These are phyloP conservation scores for Pseudomyrmex gracilis DNA, from an alignment of 1,140 invertebrate species.

Conservation along the genomic window DNA sequence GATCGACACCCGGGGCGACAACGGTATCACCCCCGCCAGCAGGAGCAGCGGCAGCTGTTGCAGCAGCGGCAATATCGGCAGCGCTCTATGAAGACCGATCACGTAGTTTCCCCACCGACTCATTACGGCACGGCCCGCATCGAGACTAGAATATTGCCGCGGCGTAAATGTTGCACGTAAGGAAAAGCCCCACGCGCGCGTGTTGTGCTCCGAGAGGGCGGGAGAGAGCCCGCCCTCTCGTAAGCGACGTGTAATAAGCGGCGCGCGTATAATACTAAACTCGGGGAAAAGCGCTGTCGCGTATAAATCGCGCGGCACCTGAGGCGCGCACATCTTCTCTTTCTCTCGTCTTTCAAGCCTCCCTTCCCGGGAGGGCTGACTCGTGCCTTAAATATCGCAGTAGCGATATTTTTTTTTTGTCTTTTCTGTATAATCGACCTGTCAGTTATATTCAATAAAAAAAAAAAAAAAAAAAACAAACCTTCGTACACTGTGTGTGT, in stretches of 20 bases:
- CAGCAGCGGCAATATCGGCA: constrained; percentile 51
- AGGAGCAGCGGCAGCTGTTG: constrained; percentile 64
- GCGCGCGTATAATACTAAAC: constrained; percentile 60
- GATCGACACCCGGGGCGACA: constrained; percentile 73
- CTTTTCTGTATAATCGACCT: no score
- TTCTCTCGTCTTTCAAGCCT: no score
- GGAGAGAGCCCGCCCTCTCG: neutral
- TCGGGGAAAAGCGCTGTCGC: constrained; percentile 46
- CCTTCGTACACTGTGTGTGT: no score
- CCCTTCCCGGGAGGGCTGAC: neutral
- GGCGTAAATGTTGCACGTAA: constrained; percentile 78
- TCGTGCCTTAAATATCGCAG: neutral
- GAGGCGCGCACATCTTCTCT: neutral
- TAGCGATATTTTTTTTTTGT: no score
- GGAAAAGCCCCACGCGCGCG: constrained; percentile 7
- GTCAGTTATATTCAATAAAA: no score
- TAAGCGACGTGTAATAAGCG: constrained; percentile 59
- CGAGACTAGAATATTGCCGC: constrained; percentile 77
- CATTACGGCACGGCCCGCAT: constrained; percentile 73
- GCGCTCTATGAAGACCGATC: constrained; percentile 73
- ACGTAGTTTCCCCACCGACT: constrained; percentile 63
- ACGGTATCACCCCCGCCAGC: constrained; percentile 68
- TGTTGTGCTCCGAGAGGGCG: neutral
- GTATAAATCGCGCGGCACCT: constrained; percentile 62
- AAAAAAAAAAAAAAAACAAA: no score